Conservation (phyloP, 2,113 vertebrate species). For the Chamaea fasciata region DNA sequence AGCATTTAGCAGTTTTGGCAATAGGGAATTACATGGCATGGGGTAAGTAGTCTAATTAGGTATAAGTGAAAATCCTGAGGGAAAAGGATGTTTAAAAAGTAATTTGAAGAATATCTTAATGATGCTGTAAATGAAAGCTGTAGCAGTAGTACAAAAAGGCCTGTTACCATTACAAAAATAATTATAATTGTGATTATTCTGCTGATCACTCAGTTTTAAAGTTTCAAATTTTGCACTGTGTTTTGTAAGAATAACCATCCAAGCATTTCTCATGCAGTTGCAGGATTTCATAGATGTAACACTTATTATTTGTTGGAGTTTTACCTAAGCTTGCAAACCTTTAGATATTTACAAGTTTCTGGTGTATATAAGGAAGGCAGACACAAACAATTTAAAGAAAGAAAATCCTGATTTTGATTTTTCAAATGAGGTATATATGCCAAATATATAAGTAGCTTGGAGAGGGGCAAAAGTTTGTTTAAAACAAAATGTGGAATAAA, state of each 20-base stretch:
- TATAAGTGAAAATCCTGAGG: slow-evolving; percentile 78
- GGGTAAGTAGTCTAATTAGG: slow-evolving; percentile 81
- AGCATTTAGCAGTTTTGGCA: slow-evolving; percentile 84
- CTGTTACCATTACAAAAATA: slow-evolving; percentile 21
- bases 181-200: neutral
- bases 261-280: neutral
- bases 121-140: slow-evolving; percentile 69
- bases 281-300: neutral
- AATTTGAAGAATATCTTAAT: slow-evolving; percentile 80
- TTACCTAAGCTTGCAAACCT: neutral
- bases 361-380: neutral
- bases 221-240: neutral
- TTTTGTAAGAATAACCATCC: neutral
- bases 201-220: neutral
- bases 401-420: neutral
- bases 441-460: neutral
- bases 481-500: neutral
- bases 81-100: slow-evolving; percentile 75
- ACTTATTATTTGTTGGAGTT: neutral
- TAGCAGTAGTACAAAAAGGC: slow-evolving; percentile 32
- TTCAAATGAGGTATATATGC: neutral
- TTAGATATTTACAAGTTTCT: neutral
- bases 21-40: slow-evolving; percentile 78
- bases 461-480: neutral
- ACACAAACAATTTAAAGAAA: neutral